Evolutionary conservation across 2,797 vertebrate genomes (phyloP).

Genomic region (Xenopus petersii): DNA sequence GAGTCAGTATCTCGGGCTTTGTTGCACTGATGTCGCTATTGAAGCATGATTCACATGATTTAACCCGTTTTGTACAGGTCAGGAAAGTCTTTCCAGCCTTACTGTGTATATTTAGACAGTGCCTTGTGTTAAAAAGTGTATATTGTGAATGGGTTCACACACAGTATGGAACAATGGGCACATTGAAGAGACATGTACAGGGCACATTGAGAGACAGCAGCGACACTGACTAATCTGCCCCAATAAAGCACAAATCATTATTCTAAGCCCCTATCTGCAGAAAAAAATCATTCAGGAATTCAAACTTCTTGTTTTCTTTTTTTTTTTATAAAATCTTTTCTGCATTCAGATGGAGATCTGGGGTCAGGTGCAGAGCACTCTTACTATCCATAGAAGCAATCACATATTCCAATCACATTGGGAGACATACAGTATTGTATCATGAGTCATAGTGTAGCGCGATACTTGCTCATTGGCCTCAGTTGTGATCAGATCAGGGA

Average conservation of each 20-base stretch:
- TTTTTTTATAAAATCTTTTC: too few relatives aligned
- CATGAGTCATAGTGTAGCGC: too few relatives aligned
- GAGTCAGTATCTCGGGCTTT: conserved; percentile 52
- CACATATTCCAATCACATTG: too few relatives aligned
- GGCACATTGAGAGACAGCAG: conserved; percentile 63
- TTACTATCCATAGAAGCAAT: too few relatives aligned
- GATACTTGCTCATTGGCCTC: too few relatives aligned
- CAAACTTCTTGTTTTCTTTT: too few relatives aligned
- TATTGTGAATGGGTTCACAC: conserved; percentile 85
- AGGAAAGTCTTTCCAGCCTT: conserved; percentile 78
- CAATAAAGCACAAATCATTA: conserved; percentile 96
- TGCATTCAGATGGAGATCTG: too few relatives aligned
- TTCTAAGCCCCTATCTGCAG: conserved; percentile 89
- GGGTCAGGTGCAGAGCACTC: too few relatives aligned
- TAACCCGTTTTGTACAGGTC: conserved; percentile 77
- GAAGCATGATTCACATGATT: conserved; percentile 92
- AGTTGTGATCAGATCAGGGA: too few relatives aligned
- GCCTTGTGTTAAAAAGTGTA: conserved; percentile 90
- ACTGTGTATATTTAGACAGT: conserved; percentile 88
- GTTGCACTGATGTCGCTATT: conserved; percentile 78
- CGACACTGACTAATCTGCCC: conserved; percentile 91
- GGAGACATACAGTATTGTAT: too few relatives aligned
- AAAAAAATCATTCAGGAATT: conserved; percentile 84
- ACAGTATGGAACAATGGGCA: conserved; percentile 85
- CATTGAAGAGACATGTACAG: conserved; percentile 87